Evolutionary conservation across 1,140 invertebrate species (phyloP).

Genomic region (Ericerus pela): DNA sequence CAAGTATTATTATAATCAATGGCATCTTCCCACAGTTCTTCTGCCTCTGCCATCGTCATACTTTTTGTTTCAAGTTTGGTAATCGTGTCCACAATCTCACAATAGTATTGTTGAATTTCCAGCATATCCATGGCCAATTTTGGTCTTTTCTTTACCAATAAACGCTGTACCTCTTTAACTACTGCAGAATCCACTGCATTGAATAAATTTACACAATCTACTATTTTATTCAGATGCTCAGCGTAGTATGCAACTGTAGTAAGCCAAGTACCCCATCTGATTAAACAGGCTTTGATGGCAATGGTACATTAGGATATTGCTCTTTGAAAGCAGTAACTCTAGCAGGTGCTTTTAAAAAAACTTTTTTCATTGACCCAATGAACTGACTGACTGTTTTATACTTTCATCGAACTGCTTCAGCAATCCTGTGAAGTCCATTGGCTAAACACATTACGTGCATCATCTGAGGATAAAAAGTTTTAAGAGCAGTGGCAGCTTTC

Average conservation of each 20-base stretch:
- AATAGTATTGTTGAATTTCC: background rate
- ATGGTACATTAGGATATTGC: conserved; percentile 1
- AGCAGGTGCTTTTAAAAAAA: conserved; percentile 12
- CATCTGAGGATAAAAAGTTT: conserved; percentile 17
- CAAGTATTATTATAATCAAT: too few species aligned
- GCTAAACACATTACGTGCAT: conserved; percentile 29
- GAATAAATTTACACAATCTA: background rate
- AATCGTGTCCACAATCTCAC: background rate
- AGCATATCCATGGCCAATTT: background rate
- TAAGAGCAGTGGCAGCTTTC: background rate
- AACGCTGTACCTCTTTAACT: background rate
- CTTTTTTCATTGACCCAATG: conserved; percentile 18
- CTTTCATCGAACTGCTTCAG: conserved; percentile 26
- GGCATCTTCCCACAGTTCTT: too few species aligned
- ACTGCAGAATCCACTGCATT: background rate
- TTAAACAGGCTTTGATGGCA: conserved; percentile 13
- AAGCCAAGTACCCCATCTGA: conserved; percentile 14
- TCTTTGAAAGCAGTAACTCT: conserved; percentile 7
- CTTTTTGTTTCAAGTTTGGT: background rate
- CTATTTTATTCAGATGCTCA: background rate
- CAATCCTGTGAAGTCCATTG: conserved; percentile 28
- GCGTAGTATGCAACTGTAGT: conserved; percentile 5
- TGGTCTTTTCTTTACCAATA: background rate
- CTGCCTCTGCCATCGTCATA: background rate
- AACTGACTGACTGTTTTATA: conserved; percentile 25